Conservation (phyloP, 2,797 vertebrate genomes). For the Taenioides sp. region DNA sequence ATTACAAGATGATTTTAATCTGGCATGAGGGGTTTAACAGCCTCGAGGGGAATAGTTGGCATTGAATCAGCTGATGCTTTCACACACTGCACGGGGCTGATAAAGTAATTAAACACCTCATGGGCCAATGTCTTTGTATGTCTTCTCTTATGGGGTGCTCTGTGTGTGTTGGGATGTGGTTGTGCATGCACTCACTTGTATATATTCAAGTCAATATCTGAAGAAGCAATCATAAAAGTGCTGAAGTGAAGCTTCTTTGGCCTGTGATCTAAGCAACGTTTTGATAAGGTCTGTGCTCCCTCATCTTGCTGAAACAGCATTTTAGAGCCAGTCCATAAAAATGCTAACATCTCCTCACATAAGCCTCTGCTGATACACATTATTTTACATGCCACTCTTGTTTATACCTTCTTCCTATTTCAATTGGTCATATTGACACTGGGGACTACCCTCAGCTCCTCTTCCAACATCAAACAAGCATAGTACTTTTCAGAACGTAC, state of each 20-base stretch:
- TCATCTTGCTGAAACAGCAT: conserved; percentile 56
- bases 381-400: conserved; percentile 34
- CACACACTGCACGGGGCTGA: conserved; percentile 29
- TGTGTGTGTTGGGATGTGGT: conserved; percentile 16
- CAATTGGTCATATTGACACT: conserved; percentile 30
- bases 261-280: conserved; percentile 53
- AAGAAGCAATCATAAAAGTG: conserved; percentile 67
- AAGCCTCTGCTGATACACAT: conserved; percentile 42
- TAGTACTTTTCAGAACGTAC: not conserved
- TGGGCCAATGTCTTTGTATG: conserved; percentile 28
- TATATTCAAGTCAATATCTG: conserved; percentile 40
- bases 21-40: conserved; percentile 24
- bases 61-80: conserved; percentile 45
- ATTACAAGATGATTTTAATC: conserved; percentile 36
- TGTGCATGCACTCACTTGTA: conserved; percentile 20
- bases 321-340: conserved; percentile 54
- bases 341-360: conserved; percentile 36
- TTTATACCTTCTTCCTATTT: conserved; percentile 29
- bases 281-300: conserved; percentile 53
- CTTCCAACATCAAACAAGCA: conserved; percentile 7
- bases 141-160: conserved; percentile 21
- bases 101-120: conserved; percentile 48
- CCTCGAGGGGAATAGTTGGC: conserved; percentile 26
- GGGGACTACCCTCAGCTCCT: not conserved
- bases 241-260: conserved; percentile 59